Evolutionary conservation across 2,797 vertebrate genomes (phyloP), one percentile per base, ranked within the genome.

Genomic region (Scomberomorus guttatus): DNA sequence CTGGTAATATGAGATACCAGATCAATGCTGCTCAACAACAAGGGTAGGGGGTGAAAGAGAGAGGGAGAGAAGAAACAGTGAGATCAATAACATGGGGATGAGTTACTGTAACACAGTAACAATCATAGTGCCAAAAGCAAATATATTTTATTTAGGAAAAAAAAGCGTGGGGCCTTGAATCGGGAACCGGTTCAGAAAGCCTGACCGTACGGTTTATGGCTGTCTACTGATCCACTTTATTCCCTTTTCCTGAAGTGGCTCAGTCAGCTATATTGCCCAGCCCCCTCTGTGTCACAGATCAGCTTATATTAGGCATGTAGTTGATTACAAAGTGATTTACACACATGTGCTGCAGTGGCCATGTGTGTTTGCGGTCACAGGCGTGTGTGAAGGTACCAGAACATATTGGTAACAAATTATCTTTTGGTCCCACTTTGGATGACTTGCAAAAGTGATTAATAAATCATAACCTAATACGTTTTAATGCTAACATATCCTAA

Each of bases 341-440:
- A 91, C 89, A 85, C 91, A 90, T 89, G 82, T 83, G 78, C 83
- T 59, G 55, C 80, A 72, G 64, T 34, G 64, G 44, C 56, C 82
- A 77, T 84, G 83, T 89, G 85, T 89, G 59, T 79, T 48, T 62
- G 68, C 11, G 25, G 25, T 29, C 15, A 17, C 32, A 65, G 34
- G 46, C 75, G 46, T 72, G 46, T 72, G 63, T 77, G 50, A 60
- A 60, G 55, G 57, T 56, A 72, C 44, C 62, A 65, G 67, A 72
- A 54, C 57, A 71, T 62, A 44, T 34, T 6, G 39, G 32, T 18
- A 14, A 77, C 13, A 66, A 34, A 50, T 24, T 42, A 14, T 62
- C 20, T 85, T 46, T 48, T 72, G 42, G 75, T 91, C 90, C 87
- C 87, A 91, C 91, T 91, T 91, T 93, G 90, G 75, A 80, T 80